phyloP scores from a whole-genome alignment of 2,113 vertebrate genomes.

The Brachionichthys hirsutus region DNA sequence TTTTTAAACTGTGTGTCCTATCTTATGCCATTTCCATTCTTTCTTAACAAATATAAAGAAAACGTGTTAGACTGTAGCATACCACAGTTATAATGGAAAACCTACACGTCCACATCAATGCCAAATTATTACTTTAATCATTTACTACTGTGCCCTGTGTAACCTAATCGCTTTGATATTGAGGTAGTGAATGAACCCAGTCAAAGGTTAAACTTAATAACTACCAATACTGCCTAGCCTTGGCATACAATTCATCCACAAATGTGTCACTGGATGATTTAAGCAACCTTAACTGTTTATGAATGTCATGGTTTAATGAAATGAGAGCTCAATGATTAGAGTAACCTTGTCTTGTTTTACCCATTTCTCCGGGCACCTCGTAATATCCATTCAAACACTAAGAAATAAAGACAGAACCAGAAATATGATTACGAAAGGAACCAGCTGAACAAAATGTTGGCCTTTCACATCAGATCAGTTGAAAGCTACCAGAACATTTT shows the following conservation, averaged over 20 bases:
- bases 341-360: constrained; percentile 78
- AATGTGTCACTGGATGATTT: constrained; percentile 29
- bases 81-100: neutral
- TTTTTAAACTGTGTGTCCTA: neutral
- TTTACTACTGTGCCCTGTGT: neutral
- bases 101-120: neutral
- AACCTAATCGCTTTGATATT: too few relatives aligned
- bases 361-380: constrained; percentile 82
- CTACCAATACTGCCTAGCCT: neutral
- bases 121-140: neutral
- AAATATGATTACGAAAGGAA: constrained; percentile 61
- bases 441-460: constrained; percentile 15
- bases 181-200: too few relatives aligned
- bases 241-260: constrained; percentile 3
- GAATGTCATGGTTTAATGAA: constrained; percentile 66
- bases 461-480: constrained; percentile 10
- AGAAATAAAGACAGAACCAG: constrained; percentile 78
- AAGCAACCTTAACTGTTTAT: constrained; percentile 44
- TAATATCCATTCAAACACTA: constrained; percentile 83
- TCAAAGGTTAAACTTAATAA: constrained; percentile 5
- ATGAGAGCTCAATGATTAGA: constrained; percentile 69
- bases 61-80: too few relatives aligned
- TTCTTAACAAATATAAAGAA: too few relatives aligned
- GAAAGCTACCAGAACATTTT: neutral
- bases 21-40: neutral